Base-by-base conservation (phyloP, 2,888 invertebrate species). In the Ramazzottius varieornatus region DNA sequence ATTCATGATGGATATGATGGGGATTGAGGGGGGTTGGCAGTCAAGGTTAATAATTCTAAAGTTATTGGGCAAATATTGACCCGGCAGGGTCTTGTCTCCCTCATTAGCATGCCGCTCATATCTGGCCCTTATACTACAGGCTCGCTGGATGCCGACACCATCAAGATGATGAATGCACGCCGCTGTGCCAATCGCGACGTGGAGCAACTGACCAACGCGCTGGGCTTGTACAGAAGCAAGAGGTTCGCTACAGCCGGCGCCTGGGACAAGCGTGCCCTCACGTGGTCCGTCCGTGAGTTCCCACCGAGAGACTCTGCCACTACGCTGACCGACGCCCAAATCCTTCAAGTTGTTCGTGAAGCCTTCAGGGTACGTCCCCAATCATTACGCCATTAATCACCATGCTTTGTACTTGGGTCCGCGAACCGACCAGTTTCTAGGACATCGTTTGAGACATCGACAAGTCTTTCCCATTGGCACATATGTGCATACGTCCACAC, bases 11-110 rank as follows among this genome's bases (percentile, higher is more conserved):
- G n/a, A n/a, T n/a, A n/a, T n/a, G n/a, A n/a, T n/a, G n/a, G n/a
- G n/a, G n/a, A n/a, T n/a, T n/a, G n/a, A n/a, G n/a, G n/a, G n/a
- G n/a, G n/a, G n/a, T n/a, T n/a, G n/a, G 8, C 40, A 40, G 54
- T 29, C 54, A 54, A 54, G 54, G 54, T 54, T 54, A 54, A 54
- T 54, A 29, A 54, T 54, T 54, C 24, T 54, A 54, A n/a, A 54
- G 29, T 54, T 54, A 16, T 54, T 29, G 4, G 4, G n/a, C 54
- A 54, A 54, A 54, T 54, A 54, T 54, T 54, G 40, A 40, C 40
- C 20, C n/a, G n/a, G n/a, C n/a, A n/a, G n/a, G n/a, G n/a, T n/a
- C n/a, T n/a, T n/a, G n/a, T n/a, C n/a, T n/a, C n/a, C n/a, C n/a
- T n/a, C n/a, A n/a, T n/a, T n/a, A n/a, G n/a, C n/a, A n/a, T n/a